Evolutionary conservation across 2,888 invertebrate species (phyloP).

Genomic region (Corbicula japonica): DNA sequence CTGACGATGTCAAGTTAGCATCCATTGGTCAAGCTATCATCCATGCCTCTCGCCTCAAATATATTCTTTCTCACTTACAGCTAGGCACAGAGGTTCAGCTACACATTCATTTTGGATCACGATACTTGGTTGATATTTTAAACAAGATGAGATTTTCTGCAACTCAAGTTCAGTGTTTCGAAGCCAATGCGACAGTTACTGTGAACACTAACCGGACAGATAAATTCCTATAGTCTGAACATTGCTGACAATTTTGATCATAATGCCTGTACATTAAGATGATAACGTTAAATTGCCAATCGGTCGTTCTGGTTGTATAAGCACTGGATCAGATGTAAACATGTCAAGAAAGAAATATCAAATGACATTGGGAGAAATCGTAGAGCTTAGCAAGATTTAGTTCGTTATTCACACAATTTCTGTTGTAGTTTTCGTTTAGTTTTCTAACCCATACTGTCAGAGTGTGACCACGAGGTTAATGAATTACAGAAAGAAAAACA

Average conservation of each 20-base stretch:
- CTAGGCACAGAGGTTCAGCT: conserved; percentile 43
- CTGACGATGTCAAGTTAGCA: conserved; percentile 1
- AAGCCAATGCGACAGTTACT: conserved; percentile 30
- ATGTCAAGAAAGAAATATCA: not conserved
- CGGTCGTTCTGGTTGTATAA: conserved; percentile 16
- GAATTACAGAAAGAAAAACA: not conserved
- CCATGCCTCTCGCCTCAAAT: no score
- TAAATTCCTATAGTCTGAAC: conserved; percentile 35
- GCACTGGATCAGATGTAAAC: not conserved
- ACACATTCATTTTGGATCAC: no score
- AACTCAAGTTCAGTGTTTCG: conserved; percentile 23
- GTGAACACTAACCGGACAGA: conserved; percentile 19
- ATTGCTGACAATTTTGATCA: conserved; percentile 41
- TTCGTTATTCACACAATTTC: not conserved
- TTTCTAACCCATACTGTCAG: not conserved
- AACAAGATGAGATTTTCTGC: conserved; percentile 17
- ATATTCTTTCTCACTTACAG: conserved; percentile 33
- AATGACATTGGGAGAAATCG: not conserved
- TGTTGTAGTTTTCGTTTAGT: not conserved
- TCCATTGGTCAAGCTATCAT: no score
- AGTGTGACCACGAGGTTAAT: conserved; percentile 2
- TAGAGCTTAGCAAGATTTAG: no score
- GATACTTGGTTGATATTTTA: no score
- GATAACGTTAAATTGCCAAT: no score
- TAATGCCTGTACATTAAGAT: conserved; percentile 22